Percentiles rank a stretch among this genome's conserved stretches.
These are phyloP conservation scores for Chanos chanos DNA, from an alignment of 2,797 vertebrate species.

Conservation along the genomic window DNA sequence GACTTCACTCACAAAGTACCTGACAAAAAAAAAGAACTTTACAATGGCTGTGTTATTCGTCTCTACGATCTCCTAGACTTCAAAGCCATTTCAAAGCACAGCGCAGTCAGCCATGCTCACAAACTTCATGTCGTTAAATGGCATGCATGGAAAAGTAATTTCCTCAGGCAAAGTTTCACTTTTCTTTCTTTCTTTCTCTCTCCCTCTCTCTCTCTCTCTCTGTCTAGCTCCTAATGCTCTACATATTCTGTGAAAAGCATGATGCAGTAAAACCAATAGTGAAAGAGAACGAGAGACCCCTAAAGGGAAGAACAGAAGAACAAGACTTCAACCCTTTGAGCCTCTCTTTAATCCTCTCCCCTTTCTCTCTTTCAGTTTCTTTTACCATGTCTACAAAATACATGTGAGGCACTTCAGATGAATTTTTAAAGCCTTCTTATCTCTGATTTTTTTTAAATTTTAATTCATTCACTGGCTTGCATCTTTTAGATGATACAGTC, in stretches of 20 bases:
- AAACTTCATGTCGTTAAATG: slow-evolving; percentile 60
- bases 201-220: background rate
- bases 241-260: slow-evolving; percentile 67
- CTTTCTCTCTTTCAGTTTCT: slow-evolving; percentile 48
- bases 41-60: background rate
- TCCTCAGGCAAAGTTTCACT: slow-evolving; percentile 60
- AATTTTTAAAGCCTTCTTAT: too few relatives aligned
- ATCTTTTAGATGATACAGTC: background rate
- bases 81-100: slow-evolving; percentile 72
- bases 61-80: slow-evolving; percentile 54
- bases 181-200: background rate
- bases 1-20: too few relatives aligned
- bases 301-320: background rate
- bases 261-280: slow-evolving; percentile 71
- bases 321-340: background rate
- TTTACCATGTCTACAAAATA: too few relatives aligned
- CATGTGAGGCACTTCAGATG: too few relatives aligned
- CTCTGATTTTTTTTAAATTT: too few relatives aligned
- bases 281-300: slow-evolving; percentile 55
- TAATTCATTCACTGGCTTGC: too few relatives aligned
- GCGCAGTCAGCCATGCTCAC: slow-evolving; percentile 60
- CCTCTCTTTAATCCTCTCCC: too few relatives aligned
- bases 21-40: too few relatives aligned
- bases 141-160: slow-evolving; percentile 53
- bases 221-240: slow-evolving; percentile 33